Conservation (phyloP, 2,888 invertebrate species). For the Keiferia lycopersicella region DNA sequence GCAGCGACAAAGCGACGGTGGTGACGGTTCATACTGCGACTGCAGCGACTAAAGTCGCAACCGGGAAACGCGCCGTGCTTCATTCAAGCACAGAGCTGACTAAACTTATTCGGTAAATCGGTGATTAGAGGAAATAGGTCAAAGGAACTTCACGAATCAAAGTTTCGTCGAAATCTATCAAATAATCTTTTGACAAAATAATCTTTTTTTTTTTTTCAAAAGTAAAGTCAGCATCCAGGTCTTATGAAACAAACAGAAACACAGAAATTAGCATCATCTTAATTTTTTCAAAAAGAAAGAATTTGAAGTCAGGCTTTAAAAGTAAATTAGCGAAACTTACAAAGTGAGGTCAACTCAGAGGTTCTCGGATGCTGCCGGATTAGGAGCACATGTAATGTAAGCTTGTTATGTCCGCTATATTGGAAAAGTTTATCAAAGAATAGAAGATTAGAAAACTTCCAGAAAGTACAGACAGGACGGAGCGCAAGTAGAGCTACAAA, state of each 20-base stretch:
- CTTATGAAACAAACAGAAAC: background rate
- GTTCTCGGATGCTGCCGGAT: slow-evolving; percentile 51
- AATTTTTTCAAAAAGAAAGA: background rate
- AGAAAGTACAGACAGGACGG: slow-evolving; percentile 48
- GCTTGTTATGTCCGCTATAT: slow-evolving; percentile 66
- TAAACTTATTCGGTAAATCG: slow-evolving; percentile 35
- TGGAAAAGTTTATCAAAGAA: slow-evolving; percentile 69
- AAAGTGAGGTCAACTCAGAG: slow-evolving; percentile 22
- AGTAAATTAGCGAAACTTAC: background rate
- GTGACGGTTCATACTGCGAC: background rate
- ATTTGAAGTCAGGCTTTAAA: background rate
- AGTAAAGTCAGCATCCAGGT: no score
- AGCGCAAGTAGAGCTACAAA: slow-evolving; percentile 25
- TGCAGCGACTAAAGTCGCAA: slow-evolving; percentile 15
- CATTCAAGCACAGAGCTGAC: slow-evolving; percentile 38
- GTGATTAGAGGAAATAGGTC: slow-evolving; percentile 33
- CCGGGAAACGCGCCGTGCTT: slow-evolving; percentile 37
- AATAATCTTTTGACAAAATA: no score
- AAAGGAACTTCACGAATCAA: no score
- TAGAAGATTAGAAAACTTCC: slow-evolving; percentile 69
- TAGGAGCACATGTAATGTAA: slow-evolving; percentile 59
- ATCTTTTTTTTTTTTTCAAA: no score
- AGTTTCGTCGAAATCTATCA: background rate
- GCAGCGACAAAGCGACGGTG: slow-evolving; percentile 11
- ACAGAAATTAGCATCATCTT: background rate